A percentile compares a stretch with the other conserved stretches of the same genome.
These are phyloP conservation scores for Diabrotica balteata DNA, from an alignment of 2,888 invertebrate species.

Conservation along the genomic window DNA sequence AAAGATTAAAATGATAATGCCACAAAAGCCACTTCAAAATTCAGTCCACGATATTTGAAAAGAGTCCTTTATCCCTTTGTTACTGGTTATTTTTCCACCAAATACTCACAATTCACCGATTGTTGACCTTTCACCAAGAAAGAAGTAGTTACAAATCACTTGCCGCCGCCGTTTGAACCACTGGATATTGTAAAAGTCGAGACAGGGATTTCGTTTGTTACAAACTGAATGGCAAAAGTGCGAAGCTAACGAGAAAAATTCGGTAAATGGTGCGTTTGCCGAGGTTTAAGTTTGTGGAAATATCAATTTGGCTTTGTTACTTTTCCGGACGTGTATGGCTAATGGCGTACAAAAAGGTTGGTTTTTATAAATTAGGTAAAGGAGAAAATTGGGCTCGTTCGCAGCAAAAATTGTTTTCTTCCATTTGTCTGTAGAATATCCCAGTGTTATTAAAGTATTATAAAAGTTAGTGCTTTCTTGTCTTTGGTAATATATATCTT, in stretches of 20 bases:
- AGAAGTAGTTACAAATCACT: slow-evolving; percentile 20
- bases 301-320: neutral
- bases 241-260: slow-evolving; percentile 11
- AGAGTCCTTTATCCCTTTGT: no score
- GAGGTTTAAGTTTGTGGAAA: slow-evolving; percentile 3
- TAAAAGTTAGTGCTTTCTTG: no score
- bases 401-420: no score
- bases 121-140: slow-evolving; percentile 4
- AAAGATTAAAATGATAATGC: no score
- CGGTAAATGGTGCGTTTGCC: slow-evolving; percentile 4
- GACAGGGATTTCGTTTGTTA: slow-evolving; percentile 17
- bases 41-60: no score
- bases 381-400: neutral
- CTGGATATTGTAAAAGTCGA: slow-evolving; percentile 14
- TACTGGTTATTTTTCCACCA: no score
- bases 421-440: no score
- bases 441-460: no score
- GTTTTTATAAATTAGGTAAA: neutral
- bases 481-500: no score
- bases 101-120: neutral
- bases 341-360: neutral
- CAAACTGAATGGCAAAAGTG: slow-evolving; percentile 13
- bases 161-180: no score
- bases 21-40: no score
- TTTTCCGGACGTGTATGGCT: neutral